These are phyloP conservation scores for Epinotia nisella DNA, from an alignment of 2,888 invertebrate species.

Conservation along the genomic window DNA sequence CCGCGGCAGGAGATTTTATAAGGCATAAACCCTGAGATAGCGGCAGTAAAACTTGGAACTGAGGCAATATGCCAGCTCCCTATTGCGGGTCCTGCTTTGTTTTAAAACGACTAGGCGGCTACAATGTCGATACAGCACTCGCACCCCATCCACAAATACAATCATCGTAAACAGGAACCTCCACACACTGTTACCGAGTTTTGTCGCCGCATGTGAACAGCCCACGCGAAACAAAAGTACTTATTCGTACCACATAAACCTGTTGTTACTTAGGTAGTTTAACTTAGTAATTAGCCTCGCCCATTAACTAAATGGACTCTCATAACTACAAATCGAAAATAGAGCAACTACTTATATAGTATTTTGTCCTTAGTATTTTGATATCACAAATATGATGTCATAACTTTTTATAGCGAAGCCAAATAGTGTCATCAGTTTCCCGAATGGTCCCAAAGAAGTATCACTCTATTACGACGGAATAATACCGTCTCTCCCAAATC, in stretches of 20 bases:
- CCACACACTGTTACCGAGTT: conserved; percentile 31
- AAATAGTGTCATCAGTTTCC: conserved; percentile 79
- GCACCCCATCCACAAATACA: conserved; percentile 45
- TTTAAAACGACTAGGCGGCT: conserved; percentile 69
- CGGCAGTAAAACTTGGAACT: conserved; percentile 75
- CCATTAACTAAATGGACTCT: conserved; percentile 1
- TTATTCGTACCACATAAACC: not conserved
- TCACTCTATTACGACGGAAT: conserved; percentile 75
- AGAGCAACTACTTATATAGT: conserved; percentile 54
- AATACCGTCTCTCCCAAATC: conserved; percentile 73
- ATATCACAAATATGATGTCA: conserved; percentile 73
- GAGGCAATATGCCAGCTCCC: conserved; percentile 78
- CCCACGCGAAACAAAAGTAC: conserved; percentile 22
- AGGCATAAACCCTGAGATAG: conserved; percentile 78
- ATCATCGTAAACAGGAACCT: conserved; percentile 44
- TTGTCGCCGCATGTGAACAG: conserved; percentile 32
- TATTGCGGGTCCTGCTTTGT: conserved; percentile 74
- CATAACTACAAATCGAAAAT: conserved; percentile 20
- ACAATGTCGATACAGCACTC: conserved; percentile 57
- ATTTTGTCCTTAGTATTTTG: conserved; percentile 74
- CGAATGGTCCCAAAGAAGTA: conserved; percentile 74
- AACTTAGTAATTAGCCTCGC: conserved; percentile 3
- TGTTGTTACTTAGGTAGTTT: not conserved
- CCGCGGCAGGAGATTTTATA: conserved; percentile 74
- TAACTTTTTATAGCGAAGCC: conserved; percentile 80